Percentiles rank a stretch among this genome's conserved stretches.
phyloP scores from a whole-genome alignment of 2,113 vertebrate species.

The Dendropsophus ebraccatus region DNA sequence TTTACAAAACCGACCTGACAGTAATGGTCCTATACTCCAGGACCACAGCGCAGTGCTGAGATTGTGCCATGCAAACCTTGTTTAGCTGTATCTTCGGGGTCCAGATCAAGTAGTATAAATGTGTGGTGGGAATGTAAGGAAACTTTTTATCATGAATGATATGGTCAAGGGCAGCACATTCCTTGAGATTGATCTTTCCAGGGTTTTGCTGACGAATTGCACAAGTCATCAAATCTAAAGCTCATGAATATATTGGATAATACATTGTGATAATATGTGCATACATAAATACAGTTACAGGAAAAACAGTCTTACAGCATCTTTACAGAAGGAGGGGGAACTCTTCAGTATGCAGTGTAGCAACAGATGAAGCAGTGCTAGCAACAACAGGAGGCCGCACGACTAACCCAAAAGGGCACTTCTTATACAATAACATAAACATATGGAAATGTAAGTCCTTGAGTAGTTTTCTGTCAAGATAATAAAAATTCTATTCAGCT shows the following conservation, averaged over 20 bases:
- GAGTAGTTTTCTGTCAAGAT: not conserved
- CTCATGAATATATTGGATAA: slow-evolving; percentile 13
- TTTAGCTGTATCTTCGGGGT: not conserved
- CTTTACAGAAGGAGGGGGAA: not conserved
- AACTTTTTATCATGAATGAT: not conserved
- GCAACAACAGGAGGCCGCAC: not conserved
- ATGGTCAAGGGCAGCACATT: not conserved
- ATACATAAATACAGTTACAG: not conserved
- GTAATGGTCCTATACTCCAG: no score
- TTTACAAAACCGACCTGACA: no score
- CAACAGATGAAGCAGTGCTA: not conserved
- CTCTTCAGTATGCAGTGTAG: not conserved
- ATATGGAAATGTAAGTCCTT: not conserved
- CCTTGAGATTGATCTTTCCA: not conserved
- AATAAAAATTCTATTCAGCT: not conserved
- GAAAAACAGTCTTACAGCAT: not conserved
- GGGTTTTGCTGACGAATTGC: not conserved
- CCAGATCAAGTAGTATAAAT: not conserved
- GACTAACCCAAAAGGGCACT: not conserved
- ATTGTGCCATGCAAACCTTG: not conserved
- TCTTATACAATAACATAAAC: not conserved
- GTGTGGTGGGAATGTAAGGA: not conserved
- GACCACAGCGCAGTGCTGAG: not conserved
- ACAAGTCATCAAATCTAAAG: not conserved
- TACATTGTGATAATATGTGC: not conserved